Evolutionary conservation across 2,113 vertebrate genomes (phyloP), one percentile per base, ranked within the genome.

Genomic region (Chloropsis cyanopogon): DNA sequence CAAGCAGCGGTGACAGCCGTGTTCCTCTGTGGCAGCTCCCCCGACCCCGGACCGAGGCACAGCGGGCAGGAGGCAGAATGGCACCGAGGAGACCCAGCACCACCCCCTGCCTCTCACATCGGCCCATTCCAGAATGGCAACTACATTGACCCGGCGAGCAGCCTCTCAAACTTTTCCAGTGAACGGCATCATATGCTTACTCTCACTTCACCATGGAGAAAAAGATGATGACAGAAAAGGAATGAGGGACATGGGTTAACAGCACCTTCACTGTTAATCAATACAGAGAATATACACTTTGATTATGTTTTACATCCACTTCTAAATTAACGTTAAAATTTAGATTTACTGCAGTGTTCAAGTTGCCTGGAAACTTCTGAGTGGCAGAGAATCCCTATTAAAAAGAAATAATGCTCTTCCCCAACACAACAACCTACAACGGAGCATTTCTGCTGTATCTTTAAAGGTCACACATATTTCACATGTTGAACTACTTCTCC

Each of bases 341-440:
- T 12, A 42, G 35, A 78, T 78, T 71, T 78, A 66, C n/a, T 46
- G 71, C 68, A 78, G 47, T 24, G 59, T 60, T 93, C 79, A 93
- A 96, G 90, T 86, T 95, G 93, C 94, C 64, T 90, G 76, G 88
- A 96, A 96, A 96, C 82, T 93, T 93, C 85, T 2, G 41, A 86
- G 41, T 70, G 68, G 59, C 54, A 72, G 26, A n/a, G 50, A 88
- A 33, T 23, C 23, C 20, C 44, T 61, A 37, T 52, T 64, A 88
- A 71, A 86, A 82, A 85, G 12, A 70, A 11, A 46, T 47, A 28
- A 41, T 65, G 39, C 82, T 35, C 54, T 78, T 68, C 21, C 73
- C 7, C 42, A 88, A 57, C 42, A 82, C 56, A 54, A 35, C 31
- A 70, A 63, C 17, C 57, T 41, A 73, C 10, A 12, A 71, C 14